phyloP scores from a whole-genome alignment of 1,140 invertebrate species.

The Cherax quadricarinatus region DNA sequence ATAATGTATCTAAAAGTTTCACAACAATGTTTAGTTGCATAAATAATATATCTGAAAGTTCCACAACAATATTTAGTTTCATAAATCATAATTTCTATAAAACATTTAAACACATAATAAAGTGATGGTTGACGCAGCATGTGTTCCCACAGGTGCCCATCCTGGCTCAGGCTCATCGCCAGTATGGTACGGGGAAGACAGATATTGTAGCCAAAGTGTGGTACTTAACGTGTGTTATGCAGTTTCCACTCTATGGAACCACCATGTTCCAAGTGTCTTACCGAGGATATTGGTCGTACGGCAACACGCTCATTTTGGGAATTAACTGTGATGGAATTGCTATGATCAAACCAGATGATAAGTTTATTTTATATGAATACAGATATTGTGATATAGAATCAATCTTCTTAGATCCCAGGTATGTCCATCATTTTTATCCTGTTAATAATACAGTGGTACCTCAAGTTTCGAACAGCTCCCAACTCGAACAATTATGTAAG shows the following conservation, averaged over 20 bases:
- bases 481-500: too few species aligned
- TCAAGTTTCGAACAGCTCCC: too few species aligned
- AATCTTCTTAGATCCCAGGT: constrained; percentile 90
- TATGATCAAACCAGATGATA: constrained; percentile 91
- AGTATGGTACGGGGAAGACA: constrained; percentile 93
- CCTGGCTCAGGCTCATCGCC: constrained; percentile 89
- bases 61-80: too few species aligned
- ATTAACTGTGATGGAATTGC: constrained; percentile 94
- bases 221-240: constrained; percentile 97
- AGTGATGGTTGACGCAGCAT: too few species aligned
- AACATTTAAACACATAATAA: too few species aligned
- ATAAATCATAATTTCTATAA: too few species aligned
- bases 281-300: constrained; percentile 94
- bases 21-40: too few species aligned
- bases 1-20: too few species aligned
- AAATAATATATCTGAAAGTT: too few species aligned
- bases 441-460: too few species aligned
- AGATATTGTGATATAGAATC: constrained; percentile 92
- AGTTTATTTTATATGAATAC: constrained; percentile 92
- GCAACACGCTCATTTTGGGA: constrained; percentile 85
- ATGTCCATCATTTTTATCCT: background rate
- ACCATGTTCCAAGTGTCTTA: constrained; percentile 95
- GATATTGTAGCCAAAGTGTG: constrained; percentile 95
- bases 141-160: constrained; percentile 82
- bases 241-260: constrained; percentile 96